These are phyloP conservation scores for Circaetus cinerascens DNA, from an alignment of 2,113 vertebrate species.

Conservation along the genomic window DNA sequence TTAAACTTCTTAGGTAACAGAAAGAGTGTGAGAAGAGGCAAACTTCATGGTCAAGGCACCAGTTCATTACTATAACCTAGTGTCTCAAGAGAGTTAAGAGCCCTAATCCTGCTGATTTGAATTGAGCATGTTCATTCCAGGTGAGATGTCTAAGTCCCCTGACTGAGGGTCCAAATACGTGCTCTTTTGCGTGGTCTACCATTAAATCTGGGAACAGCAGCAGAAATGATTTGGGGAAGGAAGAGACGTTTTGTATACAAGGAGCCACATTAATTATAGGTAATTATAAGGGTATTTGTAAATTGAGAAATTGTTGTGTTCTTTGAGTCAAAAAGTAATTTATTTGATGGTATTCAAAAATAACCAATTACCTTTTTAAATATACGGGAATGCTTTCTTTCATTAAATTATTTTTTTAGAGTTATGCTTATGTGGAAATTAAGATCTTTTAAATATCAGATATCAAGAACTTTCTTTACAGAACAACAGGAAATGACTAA, in stretches of 20 bases:
- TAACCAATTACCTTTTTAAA: neutral
- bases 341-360: neutral
- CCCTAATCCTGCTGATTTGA: neutral
- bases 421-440: slow-evolving; percentile 13
- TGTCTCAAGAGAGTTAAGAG: neutral
- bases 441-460: slow-evolving; percentile 11
- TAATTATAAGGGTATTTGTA: neutral
- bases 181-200: neutral
- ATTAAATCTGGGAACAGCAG: neutral
- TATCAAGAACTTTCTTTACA: slow-evolving; percentile 49
- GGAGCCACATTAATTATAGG: neutral
- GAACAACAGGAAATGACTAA: slow-evolving; percentile 71
- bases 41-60: neutral
- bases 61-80: neutral
- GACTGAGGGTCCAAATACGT: neutral
- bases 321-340: neutral
- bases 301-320: neutral
- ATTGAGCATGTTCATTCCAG: neutral
- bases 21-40: neutral
- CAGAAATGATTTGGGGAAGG: neutral
- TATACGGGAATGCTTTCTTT: neutral
- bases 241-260: neutral
- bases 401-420: neutral
- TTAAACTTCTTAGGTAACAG: neutral
- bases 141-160: neutral